Evolutionary conservation across 2,888 invertebrate species (phyloP).

Genomic region (Trichopoda pennipes): DNA sequence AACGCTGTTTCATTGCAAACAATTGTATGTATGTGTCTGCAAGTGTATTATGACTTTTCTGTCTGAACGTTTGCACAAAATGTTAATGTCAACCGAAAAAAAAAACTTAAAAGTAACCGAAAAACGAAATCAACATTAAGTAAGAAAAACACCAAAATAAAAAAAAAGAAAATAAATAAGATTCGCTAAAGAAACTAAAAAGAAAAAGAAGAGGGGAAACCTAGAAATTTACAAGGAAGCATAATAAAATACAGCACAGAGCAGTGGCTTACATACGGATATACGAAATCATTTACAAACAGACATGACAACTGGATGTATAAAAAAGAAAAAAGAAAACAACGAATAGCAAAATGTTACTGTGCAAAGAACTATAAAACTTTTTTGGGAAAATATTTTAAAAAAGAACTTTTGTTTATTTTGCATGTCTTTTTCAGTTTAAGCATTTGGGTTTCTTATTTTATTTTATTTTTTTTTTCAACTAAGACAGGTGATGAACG

Average conservation of each 20-base stretch:
- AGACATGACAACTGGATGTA: conserved; percentile 56
- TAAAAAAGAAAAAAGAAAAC: conserved; percentile 17
- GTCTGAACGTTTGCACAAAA: conserved; percentile 49
- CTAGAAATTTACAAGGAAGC: conserved; percentile 25
- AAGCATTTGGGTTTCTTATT: conserved; percentile 13
- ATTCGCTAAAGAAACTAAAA: neutral
- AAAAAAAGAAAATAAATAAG: conserved; percentile 26
- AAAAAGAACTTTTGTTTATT: conserved; percentile 49
- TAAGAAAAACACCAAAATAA: neutral
- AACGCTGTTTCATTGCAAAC: neutral
- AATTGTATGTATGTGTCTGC: conserved; percentile 1
- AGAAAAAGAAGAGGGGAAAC: neutral
- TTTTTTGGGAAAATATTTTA: conserved; percentile 12
- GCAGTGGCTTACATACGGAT: neutral
- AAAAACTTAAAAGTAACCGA: conserved; percentile 6
- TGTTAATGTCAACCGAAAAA: conserved; percentile 58
- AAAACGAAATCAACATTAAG: conserved; percentile 29
- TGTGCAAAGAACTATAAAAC: conserved; percentile 16
- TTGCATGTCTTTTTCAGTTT: conserved; percentile 42
- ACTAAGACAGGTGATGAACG: conserved; percentile 69
- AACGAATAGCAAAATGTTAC: conserved; percentile 20
- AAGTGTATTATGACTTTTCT: conserved; percentile 6
- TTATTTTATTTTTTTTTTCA: conserved; percentile 1
- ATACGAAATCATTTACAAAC: neutral
- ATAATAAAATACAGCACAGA: conserved; percentile 23